Conservation (phyloP, 2,113 vertebrate genomes). For the Erpornis zantholeuca region DNA sequence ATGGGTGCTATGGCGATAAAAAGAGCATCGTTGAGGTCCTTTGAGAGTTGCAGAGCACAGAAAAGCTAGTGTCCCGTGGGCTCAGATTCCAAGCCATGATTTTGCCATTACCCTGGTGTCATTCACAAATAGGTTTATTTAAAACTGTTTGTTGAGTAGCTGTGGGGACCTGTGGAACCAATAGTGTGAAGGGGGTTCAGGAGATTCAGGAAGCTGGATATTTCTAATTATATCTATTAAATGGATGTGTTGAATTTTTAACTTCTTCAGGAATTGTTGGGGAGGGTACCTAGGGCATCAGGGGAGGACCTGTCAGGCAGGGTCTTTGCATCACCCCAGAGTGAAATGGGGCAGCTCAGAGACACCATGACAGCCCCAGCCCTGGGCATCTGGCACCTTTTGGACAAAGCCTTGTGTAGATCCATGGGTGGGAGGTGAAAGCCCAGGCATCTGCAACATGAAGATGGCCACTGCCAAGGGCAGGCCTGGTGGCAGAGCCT, state of each 20-base stretch:
- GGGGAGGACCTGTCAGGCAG: neutral
- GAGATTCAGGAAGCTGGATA: neutral
- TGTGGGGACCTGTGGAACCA: neutral
- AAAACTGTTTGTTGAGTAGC: neutral
- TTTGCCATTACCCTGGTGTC: neutral
- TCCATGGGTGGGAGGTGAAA: accelerated
- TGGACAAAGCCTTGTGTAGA: neutral
- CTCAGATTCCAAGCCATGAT: neutral
- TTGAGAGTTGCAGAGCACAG: neutral
- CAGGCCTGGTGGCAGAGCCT: accelerated
- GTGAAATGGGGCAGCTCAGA: neutral
- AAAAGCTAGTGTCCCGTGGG: neutral
- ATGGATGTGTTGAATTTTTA: neutral
- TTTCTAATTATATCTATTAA: neutral
- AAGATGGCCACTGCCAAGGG: no score
- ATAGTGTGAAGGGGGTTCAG: neutral
- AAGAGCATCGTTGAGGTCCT: accelerated
- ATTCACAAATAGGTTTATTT: neutral
- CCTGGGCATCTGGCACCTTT: accelerated
- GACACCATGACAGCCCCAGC: accelerated
- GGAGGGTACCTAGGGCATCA: neutral
- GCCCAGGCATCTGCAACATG: accelerated
- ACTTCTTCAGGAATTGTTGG: neutral
- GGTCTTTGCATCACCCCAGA: neutral
- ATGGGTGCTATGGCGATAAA: neutral